These are phyloP conservation scores for Tenthredo notha DNA, from an alignment of 2,888 invertebrate species.

Conservation along the genomic window DNA sequence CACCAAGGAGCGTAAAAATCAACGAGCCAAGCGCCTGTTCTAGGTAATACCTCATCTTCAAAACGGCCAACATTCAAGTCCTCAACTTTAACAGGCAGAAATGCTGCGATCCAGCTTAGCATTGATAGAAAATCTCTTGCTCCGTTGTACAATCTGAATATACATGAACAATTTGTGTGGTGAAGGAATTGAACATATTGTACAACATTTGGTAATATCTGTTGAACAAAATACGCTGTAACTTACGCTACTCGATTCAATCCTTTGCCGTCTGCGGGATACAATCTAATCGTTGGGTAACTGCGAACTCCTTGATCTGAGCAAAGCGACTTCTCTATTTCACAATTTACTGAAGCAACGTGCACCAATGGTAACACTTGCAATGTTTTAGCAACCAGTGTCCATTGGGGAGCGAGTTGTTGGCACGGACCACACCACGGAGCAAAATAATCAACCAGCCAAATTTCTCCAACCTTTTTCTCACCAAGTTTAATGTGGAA, in stretches of 20 bases:
- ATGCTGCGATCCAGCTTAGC: constrained; percentile 83
- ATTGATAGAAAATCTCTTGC: constrained; percentile 83
- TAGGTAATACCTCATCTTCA: constrained; percentile 78
- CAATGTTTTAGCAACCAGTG: constrained; percentile 82
- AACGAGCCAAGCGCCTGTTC: constrained; percentile 81
- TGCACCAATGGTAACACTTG: constrained; percentile 78
- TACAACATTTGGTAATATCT: constrained; percentile 44
- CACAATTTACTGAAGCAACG: constrained; percentile 86
- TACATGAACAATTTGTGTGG: neutral
- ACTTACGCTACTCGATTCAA: constrained; percentile 80
- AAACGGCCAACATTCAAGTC: constrained; percentile 78
- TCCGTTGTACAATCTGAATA: constrained; percentile 81
- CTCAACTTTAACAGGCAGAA: constrained; percentile 82
- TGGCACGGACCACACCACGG: constrained; percentile 90
- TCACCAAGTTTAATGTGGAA: constrained; percentile 81
- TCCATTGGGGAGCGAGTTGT: constrained; percentile 85
- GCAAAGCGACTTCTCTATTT: constrained; percentile 81
- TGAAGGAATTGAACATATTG: constrained; percentile 26
- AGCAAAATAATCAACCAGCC: constrained; percentile 87
- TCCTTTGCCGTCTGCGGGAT: constrained; percentile 81
- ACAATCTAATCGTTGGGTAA: constrained; percentile 86
- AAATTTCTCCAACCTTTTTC: constrained; percentile 81
- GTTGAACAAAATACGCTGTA: neutral
- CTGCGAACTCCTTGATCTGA: constrained; percentile 81
- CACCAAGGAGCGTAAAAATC: constrained; percentile 87